Evolutionary conservation across 2,797 vertebrate species (phyloP).

Genomic region (Clarias laeviceps): DNA sequence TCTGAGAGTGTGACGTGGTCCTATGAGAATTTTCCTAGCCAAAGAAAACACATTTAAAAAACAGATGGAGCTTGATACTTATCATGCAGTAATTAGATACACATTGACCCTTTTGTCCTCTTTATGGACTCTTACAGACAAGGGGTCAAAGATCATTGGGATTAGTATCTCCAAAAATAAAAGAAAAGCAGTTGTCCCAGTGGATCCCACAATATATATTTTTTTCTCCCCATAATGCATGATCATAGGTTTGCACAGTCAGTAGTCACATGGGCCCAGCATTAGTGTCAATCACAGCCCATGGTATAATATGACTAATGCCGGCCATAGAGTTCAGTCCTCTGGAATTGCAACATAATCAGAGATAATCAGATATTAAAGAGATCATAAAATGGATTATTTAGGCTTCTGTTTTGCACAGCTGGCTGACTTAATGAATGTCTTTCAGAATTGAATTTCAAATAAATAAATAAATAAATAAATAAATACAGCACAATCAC

Average conservation of each 20-base stretch:
- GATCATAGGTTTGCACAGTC: neutral
- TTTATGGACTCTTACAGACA: slow-evolving; percentile 35
- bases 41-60: slow-evolving; percentile 38
- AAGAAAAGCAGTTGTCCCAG: neutral
- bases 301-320: slow-evolving; percentile 14
- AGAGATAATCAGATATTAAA: slow-evolving; percentile 15
- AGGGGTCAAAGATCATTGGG: slow-evolving; percentile 49
- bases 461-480: slow-evolving; percentile 19
- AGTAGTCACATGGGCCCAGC: slow-evolving; percentile 6
- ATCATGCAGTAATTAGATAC: slow-evolving; percentile 49
- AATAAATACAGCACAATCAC: slow-evolving; percentile 17
- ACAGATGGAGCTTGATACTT: slow-evolving; percentile 51
- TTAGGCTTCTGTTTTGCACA: neutral
- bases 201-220: neutral
- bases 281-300: slow-evolving; percentile 3
- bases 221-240: slow-evolving; percentile 1
- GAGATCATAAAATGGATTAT: slow-evolving; percentile 1
- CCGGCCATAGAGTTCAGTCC: neutral
- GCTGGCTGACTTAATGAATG: neutral
- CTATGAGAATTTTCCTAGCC: neutral
- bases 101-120: slow-evolving; percentile 35
- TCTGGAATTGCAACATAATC: neutral
- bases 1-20: slow-evolving; percentile 15
- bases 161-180: slow-evolving; percentile 36
- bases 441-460: slow-evolving; percentile 1